Percentiles rank a stretch among this genome's conserved stretches.
phyloP scores from a whole-genome alignment of 2,113 vertebrate species.

The Scopus umbretta region DNA sequence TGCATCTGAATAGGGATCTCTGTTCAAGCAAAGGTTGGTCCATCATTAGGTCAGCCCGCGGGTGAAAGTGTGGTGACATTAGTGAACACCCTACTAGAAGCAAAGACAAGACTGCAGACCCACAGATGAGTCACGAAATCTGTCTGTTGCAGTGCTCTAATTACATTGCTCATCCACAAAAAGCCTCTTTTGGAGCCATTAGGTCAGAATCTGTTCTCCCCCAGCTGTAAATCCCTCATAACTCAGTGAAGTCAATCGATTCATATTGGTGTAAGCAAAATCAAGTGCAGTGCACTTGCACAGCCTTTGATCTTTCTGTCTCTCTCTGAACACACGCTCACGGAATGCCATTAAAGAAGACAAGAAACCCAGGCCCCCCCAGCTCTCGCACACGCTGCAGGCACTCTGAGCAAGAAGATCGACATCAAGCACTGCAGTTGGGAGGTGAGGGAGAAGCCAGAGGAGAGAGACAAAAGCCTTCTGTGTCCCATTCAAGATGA shows the following conservation, averaged over 20 bases:
- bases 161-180: slow-evolving; percentile 58
- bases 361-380: background rate
- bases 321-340: background rate
- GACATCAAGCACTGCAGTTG: background rate
- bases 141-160: slow-evolving; percentile 56
- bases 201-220: slow-evolving; percentile 52
- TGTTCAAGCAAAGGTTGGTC: background rate
- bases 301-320: slow-evolving; percentile 37
- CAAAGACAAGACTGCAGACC: slow-evolving; percentile 43
- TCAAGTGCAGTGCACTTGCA: background rate
- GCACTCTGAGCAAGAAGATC: background rate
- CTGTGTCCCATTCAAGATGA: background rate
- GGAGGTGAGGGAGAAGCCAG: background rate
- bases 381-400: background rate
- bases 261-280: slow-evolving; percentile 61
- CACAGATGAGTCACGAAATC: slow-evolving; percentile 49
- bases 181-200: slow-evolving; percentile 47
- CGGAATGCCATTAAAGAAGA: slow-evolving; percentile 33
- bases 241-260: slow-evolving; percentile 48
- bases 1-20: background rate
- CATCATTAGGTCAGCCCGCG: slow-evolving; percentile 12
- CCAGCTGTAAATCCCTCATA: slow-evolving; percentile 52
- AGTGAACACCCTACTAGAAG: slow-evolving; percentile 32
- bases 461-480: background rate
- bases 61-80: slow-evolving; percentile 26